Evolutionary conservation across 2,888 invertebrate species (phyloP), one percentile per base, ranked within the genome.

Genomic region (Diarsia mendica): DNA sequence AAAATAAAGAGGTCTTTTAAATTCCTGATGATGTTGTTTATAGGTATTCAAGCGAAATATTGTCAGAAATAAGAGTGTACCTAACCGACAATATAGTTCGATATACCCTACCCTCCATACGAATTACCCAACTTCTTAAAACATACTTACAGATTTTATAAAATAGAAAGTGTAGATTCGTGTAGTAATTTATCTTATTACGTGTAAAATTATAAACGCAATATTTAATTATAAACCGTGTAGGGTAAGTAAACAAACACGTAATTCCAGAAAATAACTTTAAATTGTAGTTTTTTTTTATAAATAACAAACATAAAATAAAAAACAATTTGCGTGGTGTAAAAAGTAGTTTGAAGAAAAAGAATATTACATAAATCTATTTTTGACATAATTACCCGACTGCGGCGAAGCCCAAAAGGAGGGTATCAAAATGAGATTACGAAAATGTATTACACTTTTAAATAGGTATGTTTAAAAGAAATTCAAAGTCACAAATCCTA

Each of bases 341-440:
- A 55, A 53, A 48, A 61, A 61, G 8, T 51, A 61, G 67, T 23
- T 49, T 28, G 28, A 28, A 15, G 20, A 4, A 63, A 51, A 60
- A 73, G 28, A 28, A 2, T 1, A 58, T n/a, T 48, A 80, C 67
- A 73, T 51, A 67, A 44, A 39, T 75, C 72, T 75, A 80, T 83
- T 75, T 75, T 66, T 72, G 72, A 79, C 67, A 65, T 74, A 65
- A 76, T n/a, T n/a, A n/a, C n/a, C n/a, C n/a, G n/a, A n/a, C n/a
- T n/a, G n/a, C n/a, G n/a, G n/a, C n/a, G n/a, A n/a, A n/a, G n/a
- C n/a, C n/a, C n/a, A n/a, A n/a, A n/a, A n/a, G n/a, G n/a, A n/a
- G n/a, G n/a, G n/a, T n/a, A n/a, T n/a, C n/a, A n/a, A n/a, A n/a
- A n/a, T n/a, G n/a, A n/a, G n/a, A n/a, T n/a, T n/a, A n/a, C n/a